Evolutionary conservation across 2,888 invertebrate species (phyloP).

Genomic region (Bellardia pandia): DNA sequence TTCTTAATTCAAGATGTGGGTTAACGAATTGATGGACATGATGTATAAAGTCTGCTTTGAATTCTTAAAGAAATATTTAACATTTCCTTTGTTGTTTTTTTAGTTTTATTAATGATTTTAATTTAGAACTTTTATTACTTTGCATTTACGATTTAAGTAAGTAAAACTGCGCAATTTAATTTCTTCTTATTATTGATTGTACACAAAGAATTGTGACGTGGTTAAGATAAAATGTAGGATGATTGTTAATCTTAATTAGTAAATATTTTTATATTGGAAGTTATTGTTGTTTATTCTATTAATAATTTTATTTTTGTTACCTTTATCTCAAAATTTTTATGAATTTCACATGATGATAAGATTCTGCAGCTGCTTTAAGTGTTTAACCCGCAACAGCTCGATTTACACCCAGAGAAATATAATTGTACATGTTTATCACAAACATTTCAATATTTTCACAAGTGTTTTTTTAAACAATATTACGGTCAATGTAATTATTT

Average conservation of each 20-base stretch:
- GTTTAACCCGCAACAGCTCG: not conserved
- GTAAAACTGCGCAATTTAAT: too few species aligned
- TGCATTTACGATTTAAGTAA: too few species aligned
- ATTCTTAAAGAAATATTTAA: too few species aligned
- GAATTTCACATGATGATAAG: not conserved
- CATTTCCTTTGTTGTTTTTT: too few species aligned
- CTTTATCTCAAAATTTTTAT: not conserved
- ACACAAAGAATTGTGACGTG: not conserved
- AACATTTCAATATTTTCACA: too few species aligned
- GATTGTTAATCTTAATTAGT: constrained; percentile 24
- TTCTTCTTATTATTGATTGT: too few species aligned
- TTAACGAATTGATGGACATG: too few species aligned
- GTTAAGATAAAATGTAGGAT: not conserved
- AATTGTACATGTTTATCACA: too few species aligned
- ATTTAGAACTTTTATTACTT: not conserved
- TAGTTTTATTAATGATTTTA: not conserved
- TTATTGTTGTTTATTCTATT: not conserved
- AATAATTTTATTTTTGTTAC: not conserved
- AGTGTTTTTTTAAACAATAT: too few species aligned
- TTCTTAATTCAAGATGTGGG: too few species aligned
- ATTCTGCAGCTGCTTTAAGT: not conserved
- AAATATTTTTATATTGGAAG: not conserved
- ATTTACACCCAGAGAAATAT: not conserved
- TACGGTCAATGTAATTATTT: too few species aligned
- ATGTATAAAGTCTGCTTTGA: too few species aligned